Evolutionary conservation across 2,113 vertebrate species (phyloP).

Genomic region (Rostratula benghalensis): DNA sequence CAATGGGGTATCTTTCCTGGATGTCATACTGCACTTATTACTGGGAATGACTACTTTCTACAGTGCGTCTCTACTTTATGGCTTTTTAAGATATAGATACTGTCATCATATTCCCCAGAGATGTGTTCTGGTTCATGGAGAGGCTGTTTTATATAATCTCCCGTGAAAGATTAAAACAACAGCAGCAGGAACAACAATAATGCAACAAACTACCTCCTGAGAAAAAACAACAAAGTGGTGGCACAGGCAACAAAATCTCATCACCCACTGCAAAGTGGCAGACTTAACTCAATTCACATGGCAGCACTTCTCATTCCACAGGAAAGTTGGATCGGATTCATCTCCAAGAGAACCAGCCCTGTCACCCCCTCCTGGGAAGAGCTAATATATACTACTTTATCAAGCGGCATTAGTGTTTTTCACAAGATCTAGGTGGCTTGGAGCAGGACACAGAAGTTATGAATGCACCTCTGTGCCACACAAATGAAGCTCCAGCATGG

Average conservation of each 20-base stretch:
- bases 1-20: not conserved
- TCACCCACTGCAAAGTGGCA: not conserved
- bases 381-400: not conserved
- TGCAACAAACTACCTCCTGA: not conserved
- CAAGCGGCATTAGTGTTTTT: not conserved
- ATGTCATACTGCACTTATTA: constrained; percentile 29
- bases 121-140: constrained; percentile 51
- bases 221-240: not conserved
- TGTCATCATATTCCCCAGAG: constrained; percentile 53
- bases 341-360: not conserved
- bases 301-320: not conserved
- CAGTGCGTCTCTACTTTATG: not conserved
- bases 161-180: constrained; percentile 36
- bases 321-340: not conserved
- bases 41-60: constrained; percentile 33
- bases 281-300: not conserved
- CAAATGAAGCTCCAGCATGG: not conserved
- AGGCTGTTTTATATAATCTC: constrained; percentile 60
- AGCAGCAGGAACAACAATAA: constrained; percentile 18
- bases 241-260: not conserved
- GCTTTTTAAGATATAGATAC: constrained; percentile 54
- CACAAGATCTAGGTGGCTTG: not conserved
- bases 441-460: not conserved
- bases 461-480: not conserved
- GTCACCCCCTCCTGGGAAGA: not conserved